Conservation (phyloP, 2,888 invertebrate genomes). For the Caenorhabditis panamensis region DNA sequence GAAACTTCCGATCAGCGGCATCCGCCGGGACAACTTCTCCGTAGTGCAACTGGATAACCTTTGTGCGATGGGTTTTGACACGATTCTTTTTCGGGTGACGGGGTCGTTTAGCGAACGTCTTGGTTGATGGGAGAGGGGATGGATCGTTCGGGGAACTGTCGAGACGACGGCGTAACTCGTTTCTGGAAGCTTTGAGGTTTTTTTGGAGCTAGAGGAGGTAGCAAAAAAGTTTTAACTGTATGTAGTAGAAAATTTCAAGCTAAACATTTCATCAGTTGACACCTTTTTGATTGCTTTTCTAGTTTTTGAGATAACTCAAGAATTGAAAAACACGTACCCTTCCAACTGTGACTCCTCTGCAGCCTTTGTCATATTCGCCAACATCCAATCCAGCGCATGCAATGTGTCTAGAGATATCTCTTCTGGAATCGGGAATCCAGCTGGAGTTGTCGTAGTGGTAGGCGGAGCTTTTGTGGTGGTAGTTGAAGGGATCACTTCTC, state of each 20-base stretch:
- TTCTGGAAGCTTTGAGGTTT: too few species aligned
- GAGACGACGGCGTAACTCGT: conserved; percentile 41
- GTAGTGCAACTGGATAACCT: conserved; percentile 43
- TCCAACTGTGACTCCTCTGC: conserved; percentile 50
- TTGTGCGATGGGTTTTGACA: conserved; percentile 41
- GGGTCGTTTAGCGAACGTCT: conserved; percentile 27
- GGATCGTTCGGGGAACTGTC: conserved; percentile 36
- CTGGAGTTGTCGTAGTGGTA: conserved; percentile 14
- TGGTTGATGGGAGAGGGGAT: conserved; percentile 10
- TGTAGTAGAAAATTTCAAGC: too few species aligned
- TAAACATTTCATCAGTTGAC: too few species aligned
- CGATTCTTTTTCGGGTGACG: conserved; percentile 20
- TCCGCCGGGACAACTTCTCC: conserved; percentile 46
- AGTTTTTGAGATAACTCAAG: too few species aligned
- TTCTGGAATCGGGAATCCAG: conserved; percentile 42
- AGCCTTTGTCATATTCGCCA: conserved; percentile 77
- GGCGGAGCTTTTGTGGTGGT: conserved; percentile 24
- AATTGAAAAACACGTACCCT: conserved; percentile 3
- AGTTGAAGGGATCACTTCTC: conserved; percentile 40
- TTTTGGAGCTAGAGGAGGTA: too few species aligned
- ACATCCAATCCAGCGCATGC: conserved; percentile 79
- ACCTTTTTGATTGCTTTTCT: too few species aligned
- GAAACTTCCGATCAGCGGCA: conserved; percentile 40
- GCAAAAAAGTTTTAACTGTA: too few species aligned
- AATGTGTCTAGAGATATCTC: conserved; percentile 74